Evolutionary conservation across 2,888 invertebrate genomes (phyloP).

Genomic region (Hanleya hanleyi): DNA sequence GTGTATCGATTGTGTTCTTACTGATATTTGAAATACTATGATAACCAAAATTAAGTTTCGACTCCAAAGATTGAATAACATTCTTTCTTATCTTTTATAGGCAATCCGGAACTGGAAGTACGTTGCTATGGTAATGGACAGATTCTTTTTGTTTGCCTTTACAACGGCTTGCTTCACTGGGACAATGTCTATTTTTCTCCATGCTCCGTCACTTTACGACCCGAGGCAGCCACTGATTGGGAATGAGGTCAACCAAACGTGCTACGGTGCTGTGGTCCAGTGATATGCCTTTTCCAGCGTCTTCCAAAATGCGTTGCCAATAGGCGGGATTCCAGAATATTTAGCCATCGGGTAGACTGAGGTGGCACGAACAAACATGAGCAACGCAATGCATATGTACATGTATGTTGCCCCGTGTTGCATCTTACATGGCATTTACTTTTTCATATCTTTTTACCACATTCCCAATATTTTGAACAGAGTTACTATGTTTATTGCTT

Average conservation of each 20-base stretch:
- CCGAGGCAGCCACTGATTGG: slow-evolving; percentile 63
- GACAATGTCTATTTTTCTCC: slow-evolving; percentile 76
- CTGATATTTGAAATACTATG: too few species aligned
- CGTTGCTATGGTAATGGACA: slow-evolving; percentile 95
- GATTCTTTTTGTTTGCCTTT: slow-evolving; percentile 94
- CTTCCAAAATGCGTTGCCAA: too few species aligned
- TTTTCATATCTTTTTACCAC: not conserved
- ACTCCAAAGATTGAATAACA: too few species aligned
- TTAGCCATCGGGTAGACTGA: too few species aligned
- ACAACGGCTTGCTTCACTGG: slow-evolving; percentile 91
- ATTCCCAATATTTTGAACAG: not conserved
- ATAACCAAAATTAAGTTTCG: too few species aligned
- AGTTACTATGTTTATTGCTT: not conserved
- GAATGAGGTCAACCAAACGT: not conserved
- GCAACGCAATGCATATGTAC: too few species aligned
- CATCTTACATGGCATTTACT: not conserved
- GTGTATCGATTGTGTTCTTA: too few species aligned
- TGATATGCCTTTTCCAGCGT: too few species aligned
- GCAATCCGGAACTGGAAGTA: slow-evolving; percentile 93
- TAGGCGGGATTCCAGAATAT: too few species aligned
- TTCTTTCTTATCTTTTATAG: slow-evolving; percentile 67
- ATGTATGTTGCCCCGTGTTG: too few species aligned
- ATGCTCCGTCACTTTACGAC: slow-evolving; percentile 71
- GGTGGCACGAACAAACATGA: too few species aligned
- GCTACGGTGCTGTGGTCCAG: too few species aligned